Evolutionary conservation across 2,113 vertebrate genomes (phyloP).

Genomic region (Vireo altiloquus): DNA sequence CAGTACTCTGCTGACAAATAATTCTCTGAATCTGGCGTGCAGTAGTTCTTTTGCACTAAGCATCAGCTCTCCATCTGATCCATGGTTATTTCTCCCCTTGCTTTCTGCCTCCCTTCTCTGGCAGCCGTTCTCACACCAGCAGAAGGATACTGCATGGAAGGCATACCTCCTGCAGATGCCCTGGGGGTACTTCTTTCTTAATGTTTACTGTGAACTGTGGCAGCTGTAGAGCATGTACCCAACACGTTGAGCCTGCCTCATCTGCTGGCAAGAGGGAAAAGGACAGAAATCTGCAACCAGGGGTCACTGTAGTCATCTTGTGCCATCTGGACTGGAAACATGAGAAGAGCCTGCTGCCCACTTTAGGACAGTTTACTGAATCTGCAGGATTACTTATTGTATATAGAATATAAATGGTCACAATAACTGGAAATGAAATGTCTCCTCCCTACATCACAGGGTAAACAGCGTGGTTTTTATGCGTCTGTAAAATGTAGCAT

Average conservation of each 20-base stretch:
- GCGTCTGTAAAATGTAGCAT: neutral
- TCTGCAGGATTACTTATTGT: neutral
- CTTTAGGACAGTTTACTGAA: neutral
- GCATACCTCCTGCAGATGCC: neutral
- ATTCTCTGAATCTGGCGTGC: neutral
- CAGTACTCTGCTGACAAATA: neutral
- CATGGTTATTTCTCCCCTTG: neutral
- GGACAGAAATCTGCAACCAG: neutral
- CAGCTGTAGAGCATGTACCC: neutral
- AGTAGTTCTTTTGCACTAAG: neutral
- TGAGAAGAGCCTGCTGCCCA: neutral
- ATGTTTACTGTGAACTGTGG: neutral
- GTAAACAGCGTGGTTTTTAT: neutral
- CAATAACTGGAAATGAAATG: neutral
- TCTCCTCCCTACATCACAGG: neutral
- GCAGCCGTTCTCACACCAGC: neutral
- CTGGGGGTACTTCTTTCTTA: neutral
- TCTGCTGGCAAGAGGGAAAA: neutral
- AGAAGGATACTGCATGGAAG: neutral
- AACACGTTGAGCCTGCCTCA: neutral
- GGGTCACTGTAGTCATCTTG: neutral
- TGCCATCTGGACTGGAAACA: neutral
- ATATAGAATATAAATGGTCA: neutral
- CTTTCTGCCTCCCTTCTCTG: neutral
- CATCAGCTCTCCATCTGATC: neutral